Base-by-base conservation (phyloP, 2,113 vertebrate species). In the Aptenodytes forsteri region DNA sequence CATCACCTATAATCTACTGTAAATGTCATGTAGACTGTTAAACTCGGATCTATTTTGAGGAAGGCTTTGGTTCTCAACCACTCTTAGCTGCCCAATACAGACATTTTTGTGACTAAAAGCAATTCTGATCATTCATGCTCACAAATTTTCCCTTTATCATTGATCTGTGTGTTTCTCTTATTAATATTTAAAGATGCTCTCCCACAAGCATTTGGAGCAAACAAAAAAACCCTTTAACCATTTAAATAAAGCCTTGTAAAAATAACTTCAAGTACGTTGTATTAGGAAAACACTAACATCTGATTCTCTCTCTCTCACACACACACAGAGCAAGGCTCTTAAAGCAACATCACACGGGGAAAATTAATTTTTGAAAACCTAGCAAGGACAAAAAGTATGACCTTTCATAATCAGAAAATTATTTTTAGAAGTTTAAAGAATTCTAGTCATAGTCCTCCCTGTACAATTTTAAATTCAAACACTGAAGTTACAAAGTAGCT, bases 151-250 rank as follows among this genome's bases (percentile, higher is more conserved):
- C 86, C 56, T 65, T 62, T 83, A 86, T 84, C 71, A 77, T 49
- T 87, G 83, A 88, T 50, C 72, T 70, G 10, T 61, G 13, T 54
- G 27, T 92, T 97, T 92, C 76, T 93, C 80, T 91, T 83, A 46
- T 97, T 97, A 98, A 97, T 96, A 97, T 95, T 97, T 98, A 97
- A 98, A 97, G 78, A 87, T 92, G 58, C 49, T 95, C 97, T 76
- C 72, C 89, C 76, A 92, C 89, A 95, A 90, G 80, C 76, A 84
- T 84, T 89, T 89, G 71, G 38, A 95, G 22, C 49, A 91, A 90
- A 97, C 65, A 71, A 87, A 71, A 95, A 77, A 69, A 65, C 40
- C 6, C 25, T 82, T 90, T 72, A 96, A 71, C 52, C 50, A 89
- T 89, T 97, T 94, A 87, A 95, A 93, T 55, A 86, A 94, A 91